Conservation (phyloP, 2,888 invertebrate genomes). For the Drosophila trichaetosa region DNA sequence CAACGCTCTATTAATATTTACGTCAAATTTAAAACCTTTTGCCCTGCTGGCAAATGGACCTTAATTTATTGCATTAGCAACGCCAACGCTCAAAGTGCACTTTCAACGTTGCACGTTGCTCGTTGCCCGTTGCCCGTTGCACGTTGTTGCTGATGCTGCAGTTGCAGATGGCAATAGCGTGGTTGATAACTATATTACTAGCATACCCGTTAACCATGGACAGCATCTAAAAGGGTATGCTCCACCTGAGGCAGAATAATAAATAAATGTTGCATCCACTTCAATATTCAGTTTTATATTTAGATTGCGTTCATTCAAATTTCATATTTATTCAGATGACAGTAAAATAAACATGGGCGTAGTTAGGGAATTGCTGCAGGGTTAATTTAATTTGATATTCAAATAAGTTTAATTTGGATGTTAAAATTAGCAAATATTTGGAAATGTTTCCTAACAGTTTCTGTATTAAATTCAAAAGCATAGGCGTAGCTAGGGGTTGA, state of each 20-base stretch:
- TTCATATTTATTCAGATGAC: background rate
- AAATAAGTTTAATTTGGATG: background rate
- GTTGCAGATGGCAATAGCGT: background rate
- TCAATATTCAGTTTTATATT: background rate
- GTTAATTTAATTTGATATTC: background rate
- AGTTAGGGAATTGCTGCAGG: background rate
- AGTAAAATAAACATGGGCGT: background rate
- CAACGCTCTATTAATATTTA: constrained; percentile 38
- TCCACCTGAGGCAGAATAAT: background rate
- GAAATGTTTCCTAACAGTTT: too few relatives aligned
- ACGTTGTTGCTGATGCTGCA: background rate
- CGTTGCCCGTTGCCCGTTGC: background rate
- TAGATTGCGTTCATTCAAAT: background rate
- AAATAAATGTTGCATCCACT: background rate
- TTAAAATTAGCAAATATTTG: background rate
- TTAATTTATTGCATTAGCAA: constrained; percentile 66
- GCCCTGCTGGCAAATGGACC: constrained; percentile 57
- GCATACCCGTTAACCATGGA: background rate
- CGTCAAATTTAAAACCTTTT: constrained; percentile 64
- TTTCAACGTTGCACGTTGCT: constrained; percentile 4
- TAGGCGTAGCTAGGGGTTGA: background rate
- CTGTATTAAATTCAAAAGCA: background rate
- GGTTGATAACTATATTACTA: background rate
- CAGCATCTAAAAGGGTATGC: background rate
- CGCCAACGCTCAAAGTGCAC: constrained; percentile 30